phyloP scores from a whole-genome alignment of 1,140 invertebrate species.

The Venustaconcha ellipsiformis region DNA sequence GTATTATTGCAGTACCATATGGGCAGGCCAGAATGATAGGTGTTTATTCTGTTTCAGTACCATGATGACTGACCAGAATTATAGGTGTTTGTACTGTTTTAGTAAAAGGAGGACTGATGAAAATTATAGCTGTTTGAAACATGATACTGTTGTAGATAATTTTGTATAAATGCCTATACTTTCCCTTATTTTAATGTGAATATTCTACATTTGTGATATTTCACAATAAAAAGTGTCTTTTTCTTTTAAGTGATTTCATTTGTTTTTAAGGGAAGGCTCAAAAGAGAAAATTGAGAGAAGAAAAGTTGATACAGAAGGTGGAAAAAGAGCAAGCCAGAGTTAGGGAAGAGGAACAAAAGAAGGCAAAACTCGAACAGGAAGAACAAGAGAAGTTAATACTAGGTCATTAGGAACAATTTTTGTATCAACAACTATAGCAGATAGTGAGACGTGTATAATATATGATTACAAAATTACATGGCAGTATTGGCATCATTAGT shows the following conservation, averaged over 20 bases:
- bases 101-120: too few species aligned
- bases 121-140: too few species aligned
- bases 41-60: too few species aligned
- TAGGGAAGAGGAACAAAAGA: constrained; percentile 33
- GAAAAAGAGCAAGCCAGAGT: constrained; percentile 42
- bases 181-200: too few species aligned
- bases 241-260: neutral
- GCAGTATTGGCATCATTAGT: neutral
- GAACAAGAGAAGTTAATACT: constrained; percentile 27
- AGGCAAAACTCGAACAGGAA: constrained; percentile 31
- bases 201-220: too few species aligned
- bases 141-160: too few species aligned
- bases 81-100: too few species aligned
- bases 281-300: constrained; percentile 60
- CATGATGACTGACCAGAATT: too few species aligned
- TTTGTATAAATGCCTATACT: too few species aligned
- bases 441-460: neutral
- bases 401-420: neutral
- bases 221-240: too few species aligned
- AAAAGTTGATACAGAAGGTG: constrained; percentile 51
- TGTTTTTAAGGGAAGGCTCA: constrained; percentile 38
- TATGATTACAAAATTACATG: neutral
- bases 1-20: too few species aligned
- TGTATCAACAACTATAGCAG: neutral
- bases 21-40: too few species aligned